These are phyloP conservation scores for Camponotus fellah DNA, from an alignment of 2,888 invertebrate species.

Conservation along the genomic window DNA sequence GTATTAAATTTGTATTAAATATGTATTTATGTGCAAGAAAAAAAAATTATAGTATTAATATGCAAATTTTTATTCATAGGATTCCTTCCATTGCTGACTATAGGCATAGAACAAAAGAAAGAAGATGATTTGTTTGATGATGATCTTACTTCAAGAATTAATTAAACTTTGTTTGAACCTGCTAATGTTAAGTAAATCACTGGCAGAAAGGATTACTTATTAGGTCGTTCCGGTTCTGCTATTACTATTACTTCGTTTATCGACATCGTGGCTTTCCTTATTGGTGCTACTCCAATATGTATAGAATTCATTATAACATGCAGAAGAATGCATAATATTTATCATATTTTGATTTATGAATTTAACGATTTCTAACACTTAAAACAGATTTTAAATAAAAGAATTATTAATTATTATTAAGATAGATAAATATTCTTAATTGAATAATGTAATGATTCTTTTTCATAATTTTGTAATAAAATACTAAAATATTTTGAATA, in stretches of 20 bases:
- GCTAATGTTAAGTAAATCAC: slow-evolving; percentile 87
- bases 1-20: too few relatives aligned
- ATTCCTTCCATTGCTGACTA: slow-evolving; percentile 81
- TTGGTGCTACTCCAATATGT: slow-evolving; percentile 92
- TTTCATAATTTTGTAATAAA: not conserved
- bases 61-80: slow-evolving; percentile 69
- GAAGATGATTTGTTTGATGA: slow-evolving; percentile 82
- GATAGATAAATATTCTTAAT: not conserved
- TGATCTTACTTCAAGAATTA: slow-evolving; percentile 72
- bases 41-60: not conserved
- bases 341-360: not conserved
- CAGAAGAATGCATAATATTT: not conserved
- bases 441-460: slow-evolving; percentile 3
- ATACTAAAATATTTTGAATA: not conserved
- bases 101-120: slow-evolving; percentile 63
- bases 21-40: not conserved
- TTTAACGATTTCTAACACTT: not conserved
- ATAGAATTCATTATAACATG: not conserved
- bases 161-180: slow-evolving; percentile 86
- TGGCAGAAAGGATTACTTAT: slow-evolving; percentile 89
- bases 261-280: slow-evolving; percentile 92
- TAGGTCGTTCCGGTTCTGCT: slow-evolving; percentile 94
- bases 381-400: not conserved
- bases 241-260: slow-evolving; percentile 94
- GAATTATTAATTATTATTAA: not conserved